Conservation (phyloP, 2,113 vertebrate genomes). For the Gymnocephalus cernua region DNA sequence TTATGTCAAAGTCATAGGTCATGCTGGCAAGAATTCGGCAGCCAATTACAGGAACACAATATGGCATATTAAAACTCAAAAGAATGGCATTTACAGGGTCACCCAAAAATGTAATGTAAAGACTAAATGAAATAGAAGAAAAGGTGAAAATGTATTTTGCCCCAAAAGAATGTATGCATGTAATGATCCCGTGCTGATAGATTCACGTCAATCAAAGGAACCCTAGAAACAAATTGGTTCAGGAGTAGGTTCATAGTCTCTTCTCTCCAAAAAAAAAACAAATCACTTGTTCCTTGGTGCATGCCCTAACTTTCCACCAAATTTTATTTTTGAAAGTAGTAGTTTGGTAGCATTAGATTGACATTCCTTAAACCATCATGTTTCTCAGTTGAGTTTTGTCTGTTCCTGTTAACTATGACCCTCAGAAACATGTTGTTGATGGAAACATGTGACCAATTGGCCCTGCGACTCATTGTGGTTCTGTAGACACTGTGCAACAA, state of each 20-base stretch:
- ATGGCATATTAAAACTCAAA: background rate
- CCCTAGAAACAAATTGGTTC: too few species aligned
- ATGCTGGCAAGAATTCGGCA: background rate
- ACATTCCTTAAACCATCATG: background rate
- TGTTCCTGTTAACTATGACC: background rate
- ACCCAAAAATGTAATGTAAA: background rate
- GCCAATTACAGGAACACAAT: background rate
- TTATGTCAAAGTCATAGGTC: background rate
- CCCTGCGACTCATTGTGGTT: conserved; percentile 6
- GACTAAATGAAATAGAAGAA: background rate
- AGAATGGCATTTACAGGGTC: background rate
- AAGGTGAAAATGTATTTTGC: background rate
- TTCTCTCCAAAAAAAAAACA: background rate
- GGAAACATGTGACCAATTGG: background rate
- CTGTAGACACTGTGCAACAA: background rate
- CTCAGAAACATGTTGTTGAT: background rate
- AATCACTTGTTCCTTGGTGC: background rate
- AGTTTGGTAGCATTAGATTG: background rate
- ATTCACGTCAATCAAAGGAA: too few species aligned
- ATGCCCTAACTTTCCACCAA: too few species aligned
- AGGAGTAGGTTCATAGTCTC: too few species aligned
- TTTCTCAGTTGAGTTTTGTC: background rate
- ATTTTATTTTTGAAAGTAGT: too few species aligned
- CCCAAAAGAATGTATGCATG: too few species aligned
- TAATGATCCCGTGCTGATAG: too few species aligned